phyloP scores from a whole-genome alignment of 1,140 invertebrate genomes.

The Bacillus rossius region DNA sequence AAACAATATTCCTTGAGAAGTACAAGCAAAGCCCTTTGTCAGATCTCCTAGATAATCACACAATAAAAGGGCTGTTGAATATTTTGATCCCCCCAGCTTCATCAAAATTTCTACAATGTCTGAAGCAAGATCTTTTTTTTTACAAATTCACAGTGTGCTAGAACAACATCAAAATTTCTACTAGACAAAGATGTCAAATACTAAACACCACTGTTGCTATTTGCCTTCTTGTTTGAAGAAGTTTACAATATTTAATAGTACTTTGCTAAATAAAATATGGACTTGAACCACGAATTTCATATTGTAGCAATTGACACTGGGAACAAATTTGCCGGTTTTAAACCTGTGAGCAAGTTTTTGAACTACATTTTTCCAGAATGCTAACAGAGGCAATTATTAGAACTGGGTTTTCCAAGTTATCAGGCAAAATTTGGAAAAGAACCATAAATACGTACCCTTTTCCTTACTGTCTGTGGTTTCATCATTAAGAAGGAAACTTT shows the following conservation, averaged over 20 bases:
- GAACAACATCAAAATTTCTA: too few species aligned
- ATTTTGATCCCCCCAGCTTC: too few species aligned
- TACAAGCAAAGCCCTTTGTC: too few species aligned
- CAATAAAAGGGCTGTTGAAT: too few species aligned
- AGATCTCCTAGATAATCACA: too few species aligned
- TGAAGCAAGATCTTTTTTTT: too few species aligned
- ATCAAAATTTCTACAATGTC: too few species aligned
- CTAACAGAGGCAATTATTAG: background rate
- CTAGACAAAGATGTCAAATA: too few species aligned
- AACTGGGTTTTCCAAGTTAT: background rate
- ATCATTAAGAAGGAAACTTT: background rate
- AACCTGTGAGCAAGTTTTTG: background rate
- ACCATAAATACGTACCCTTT: background rate
- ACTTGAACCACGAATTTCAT: constrained; percentile 1
- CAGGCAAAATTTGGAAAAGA: background rate
- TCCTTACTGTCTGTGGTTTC: background rate
- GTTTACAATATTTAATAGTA: background rate
- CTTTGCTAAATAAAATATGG: background rate
- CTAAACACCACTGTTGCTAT: too few species aligned
- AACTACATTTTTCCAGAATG: background rate
- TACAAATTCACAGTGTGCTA: too few species aligned
- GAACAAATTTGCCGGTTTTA: background rate
- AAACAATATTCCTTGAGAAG: too few species aligned
- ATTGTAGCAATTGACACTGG: background rate
- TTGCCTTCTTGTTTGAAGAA: too few species aligned